Conservation (phyloP, 2,888 invertebrate species). For the Drosophila tripunctata region DNA sequence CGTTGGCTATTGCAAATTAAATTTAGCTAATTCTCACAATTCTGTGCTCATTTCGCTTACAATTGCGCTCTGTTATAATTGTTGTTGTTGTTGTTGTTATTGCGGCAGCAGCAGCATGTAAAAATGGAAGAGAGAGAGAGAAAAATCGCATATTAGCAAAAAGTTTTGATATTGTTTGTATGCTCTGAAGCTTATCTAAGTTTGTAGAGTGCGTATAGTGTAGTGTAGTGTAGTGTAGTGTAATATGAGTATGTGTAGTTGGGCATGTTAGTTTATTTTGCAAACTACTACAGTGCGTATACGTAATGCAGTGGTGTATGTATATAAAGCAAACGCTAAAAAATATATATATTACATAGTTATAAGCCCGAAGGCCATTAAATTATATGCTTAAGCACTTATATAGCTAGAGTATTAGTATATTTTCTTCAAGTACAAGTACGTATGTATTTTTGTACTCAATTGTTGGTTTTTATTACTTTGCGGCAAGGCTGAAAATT, state of each 20-base stretch:
- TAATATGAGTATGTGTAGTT: slow-evolving; percentile 12
- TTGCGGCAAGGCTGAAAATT: slow-evolving; percentile 29
- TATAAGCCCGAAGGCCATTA: slow-evolving; percentile 34
- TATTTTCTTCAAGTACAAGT: slow-evolving; percentile 10
- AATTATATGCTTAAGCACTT: slow-evolving; percentile 43
- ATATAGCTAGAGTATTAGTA: slow-evolving; percentile 27
- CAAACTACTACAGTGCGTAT: slow-evolving; percentile 65
- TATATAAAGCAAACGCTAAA: slow-evolving; percentile 26
- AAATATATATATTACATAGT: slow-evolving; percentile 14
- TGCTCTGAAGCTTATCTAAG: slow-evolving; percentile 17
- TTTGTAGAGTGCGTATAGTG: slow-evolving; percentile 22
- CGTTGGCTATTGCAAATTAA: slow-evolving; percentile 80
- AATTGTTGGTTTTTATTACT: slow-evolving; percentile 10
- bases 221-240: slow-evolving; percentile 18
- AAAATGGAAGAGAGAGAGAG: slow-evolving; percentile 17
- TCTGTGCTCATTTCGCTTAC: slow-evolving; percentile 89
- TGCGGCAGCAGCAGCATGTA: slow-evolving; percentile 1
- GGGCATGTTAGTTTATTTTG: slow-evolving; percentile 56
- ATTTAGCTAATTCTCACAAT: slow-evolving; percentile 85
- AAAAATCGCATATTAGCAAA: slow-evolving; percentile 57
- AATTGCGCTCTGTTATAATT: slow-evolving; percentile 82
- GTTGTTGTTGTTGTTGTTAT: not conserved
- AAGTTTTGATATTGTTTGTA: slow-evolving; percentile 32
- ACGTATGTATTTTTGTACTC: no score
- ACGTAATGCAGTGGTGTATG: slow-evolving; percentile 30